Evolutionary conservation across 2,797 vertebrate species (phyloP), one percentile per base, ranked within the genome.

Genomic region (Poeciliopsis gracilis): DNA sequence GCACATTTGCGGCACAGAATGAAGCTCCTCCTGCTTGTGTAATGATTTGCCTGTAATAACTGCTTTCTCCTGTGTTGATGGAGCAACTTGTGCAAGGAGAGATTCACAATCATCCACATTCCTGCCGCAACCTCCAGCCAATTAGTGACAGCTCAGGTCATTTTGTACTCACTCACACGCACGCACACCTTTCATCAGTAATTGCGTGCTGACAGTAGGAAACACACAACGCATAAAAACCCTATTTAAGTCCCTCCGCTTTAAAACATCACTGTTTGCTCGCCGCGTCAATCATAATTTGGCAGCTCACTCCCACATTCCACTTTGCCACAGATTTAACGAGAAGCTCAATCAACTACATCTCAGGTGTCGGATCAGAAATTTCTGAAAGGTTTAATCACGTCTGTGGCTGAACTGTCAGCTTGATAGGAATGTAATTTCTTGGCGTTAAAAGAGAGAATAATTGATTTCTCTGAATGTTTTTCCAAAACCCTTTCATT

Each of bases 21-120:
- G 46, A 57, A 76, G 75, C 83, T 46, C 67, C 73, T 87, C 25
- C 79, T 85, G 80, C 88, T 93, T 86, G 80, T 91, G 90, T 91
- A 91, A 93, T 84, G 89, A 93, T 93, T 92, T 91, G 89, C 87
- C 87, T 81, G n/a, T 89, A 92, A 90, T 82, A 80, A 92, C 90
- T 91, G 84, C 78, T 76, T 87, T 88, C 82, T 83, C 82, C 33
- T 78, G 85, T 75, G 85, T 82, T 85, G 92, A 93, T 81, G 0
- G 89, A 90, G 83, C 51, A 43, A 91, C 89, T 88, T 83, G 83
- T 87, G 86, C 90, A 5, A 5, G 63, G 81, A 63, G 70, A 78
- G 86, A 82, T 78, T 59, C 11, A 82, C 87, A 86, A 84, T 79
- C 83, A n/a, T 81, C 63, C 84, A 28, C 92, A 91, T 93, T 94